Evolutionary conservation across 2,113 vertebrate species (phyloP).

Genomic region (Gnathonemus longibarbis): DNA sequence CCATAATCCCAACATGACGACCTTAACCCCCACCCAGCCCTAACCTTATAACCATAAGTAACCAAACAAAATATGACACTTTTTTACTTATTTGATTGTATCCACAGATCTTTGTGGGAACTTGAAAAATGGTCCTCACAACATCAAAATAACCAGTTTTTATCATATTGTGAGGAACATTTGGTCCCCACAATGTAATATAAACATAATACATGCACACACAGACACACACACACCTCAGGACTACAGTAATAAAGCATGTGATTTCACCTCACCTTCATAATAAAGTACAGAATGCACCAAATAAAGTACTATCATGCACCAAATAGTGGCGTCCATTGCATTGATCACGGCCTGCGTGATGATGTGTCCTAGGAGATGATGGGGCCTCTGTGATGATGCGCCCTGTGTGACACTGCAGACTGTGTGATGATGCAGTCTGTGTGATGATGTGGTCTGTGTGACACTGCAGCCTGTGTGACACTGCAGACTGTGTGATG

Average conservation of each 20-base stretch:
- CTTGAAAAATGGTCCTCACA: too few species aligned
- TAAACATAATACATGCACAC: too few species aligned
- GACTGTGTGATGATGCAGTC: slow-evolving; percentile 53
- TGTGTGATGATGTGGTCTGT: slow-evolving; percentile 56
- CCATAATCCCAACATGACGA: too few species aligned
- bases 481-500: slow-evolving; percentile 17
- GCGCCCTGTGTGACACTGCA: neutral
- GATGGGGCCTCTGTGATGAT: neutral
- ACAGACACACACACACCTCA: slow-evolving; percentile 38
- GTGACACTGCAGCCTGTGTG: slow-evolving; percentile 20
- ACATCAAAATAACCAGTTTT: too few species aligned
- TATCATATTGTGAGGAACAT: too few species aligned
- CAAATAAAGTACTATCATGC: slow-evolving; percentile 18
- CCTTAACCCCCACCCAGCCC: too few species aligned
- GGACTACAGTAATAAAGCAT: slow-evolving; percentile 59
- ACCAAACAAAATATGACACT: too few species aligned
- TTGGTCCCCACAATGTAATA: too few species aligned
- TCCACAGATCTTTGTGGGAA: too few species aligned
- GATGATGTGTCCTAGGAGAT: slow-evolving; percentile 39
- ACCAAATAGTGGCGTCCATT: slow-evolving; percentile 54
- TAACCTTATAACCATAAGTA: too few species aligned
- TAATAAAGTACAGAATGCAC: slow-evolving; percentile 49
- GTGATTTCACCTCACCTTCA: slow-evolving; percentile 50
- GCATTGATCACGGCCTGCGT: slow-evolving; percentile 53
- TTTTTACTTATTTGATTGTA: too few species aligned